These are phyloP conservation scores for Agapostemon virescens DNA, from an alignment of 2,888 invertebrate genomes.

Conservation along the genomic window DNA sequence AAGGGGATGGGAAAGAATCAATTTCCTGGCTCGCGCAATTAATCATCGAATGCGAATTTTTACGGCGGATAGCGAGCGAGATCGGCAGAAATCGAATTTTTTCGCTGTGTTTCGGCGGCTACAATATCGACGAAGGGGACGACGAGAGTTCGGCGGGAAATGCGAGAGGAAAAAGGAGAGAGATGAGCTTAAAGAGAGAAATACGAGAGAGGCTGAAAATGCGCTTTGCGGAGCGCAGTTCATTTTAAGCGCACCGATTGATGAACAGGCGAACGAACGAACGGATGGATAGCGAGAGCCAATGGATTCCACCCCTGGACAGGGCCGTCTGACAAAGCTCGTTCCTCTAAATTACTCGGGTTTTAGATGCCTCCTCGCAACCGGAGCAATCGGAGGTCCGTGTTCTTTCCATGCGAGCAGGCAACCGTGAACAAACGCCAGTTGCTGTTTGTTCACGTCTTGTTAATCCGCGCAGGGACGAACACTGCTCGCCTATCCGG, in stretches of 20 bases:
- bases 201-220: constrained; percentile 28
- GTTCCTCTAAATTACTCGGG: constrained; percentile 39
- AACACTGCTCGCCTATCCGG: not conserved
- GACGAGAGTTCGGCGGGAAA: not conserved
- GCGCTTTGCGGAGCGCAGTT: constrained; percentile 40
- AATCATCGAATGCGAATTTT: constrained; percentile 52
- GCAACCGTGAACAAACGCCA: constrained; percentile 1
- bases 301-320: constrained; percentile 52
- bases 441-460: constrained; percentile 5
- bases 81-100: constrained; percentile 39
- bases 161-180: not conserved
- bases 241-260: constrained; percentile 65
- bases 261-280: constrained; percentile 60
- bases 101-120: constrained; percentile 9
- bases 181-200: constrained; percentile 9
- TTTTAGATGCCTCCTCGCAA: constrained; percentile 25
- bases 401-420: constrained; percentile 18
- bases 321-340: constrained; percentile 39
- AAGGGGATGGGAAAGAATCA: constrained; percentile 21
- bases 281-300: constrained; percentile 36
- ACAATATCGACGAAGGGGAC: constrained; percentile 27
- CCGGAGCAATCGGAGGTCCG: not conserved
- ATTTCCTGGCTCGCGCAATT: constrained; percentile 42
- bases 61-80: constrained; percentile 38
- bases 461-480: not conserved